These are phyloP conservation scores for Melanotaenia boesemani DNA, from an alignment of 2,797 vertebrate genomes.

Conservation along the genomic window DNA sequence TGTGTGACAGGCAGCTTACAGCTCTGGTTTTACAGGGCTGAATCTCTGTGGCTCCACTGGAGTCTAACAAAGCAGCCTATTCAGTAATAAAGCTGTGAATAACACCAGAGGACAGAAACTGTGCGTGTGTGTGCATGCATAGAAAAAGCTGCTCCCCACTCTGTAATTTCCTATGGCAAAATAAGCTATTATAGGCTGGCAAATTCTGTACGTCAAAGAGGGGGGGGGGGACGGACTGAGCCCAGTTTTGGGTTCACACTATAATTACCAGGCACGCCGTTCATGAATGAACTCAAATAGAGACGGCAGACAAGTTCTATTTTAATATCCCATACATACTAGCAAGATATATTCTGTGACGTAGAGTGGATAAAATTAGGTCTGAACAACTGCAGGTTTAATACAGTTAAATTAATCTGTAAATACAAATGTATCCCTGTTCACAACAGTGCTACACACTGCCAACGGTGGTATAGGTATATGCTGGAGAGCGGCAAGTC, in stretches of 20 bases:
- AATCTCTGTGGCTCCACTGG: slow-evolving; percentile 53
- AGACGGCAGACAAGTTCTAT: slow-evolving; percentile 44
- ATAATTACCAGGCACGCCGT: slow-evolving; percentile 74
- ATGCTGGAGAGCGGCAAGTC: not conserved
- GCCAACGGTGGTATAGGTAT: slow-evolving; percentile 29
- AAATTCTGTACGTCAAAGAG: slow-evolving; percentile 72
- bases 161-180: slow-evolving; percentile 81
- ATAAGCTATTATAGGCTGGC: slow-evolving; percentile 72
- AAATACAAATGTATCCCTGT: not conserved
- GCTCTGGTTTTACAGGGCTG: slow-evolving; percentile 44
- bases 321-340: slow-evolving; percentile 24
- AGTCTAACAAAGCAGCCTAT: slow-evolving; percentile 74
- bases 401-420: not conserved
- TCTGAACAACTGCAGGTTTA: not conserved
- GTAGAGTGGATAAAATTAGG: not conserved
- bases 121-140: slow-evolving; percentile 1
- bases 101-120: slow-evolving; percentile 62
- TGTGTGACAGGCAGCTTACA: slow-evolving; percentile 35
- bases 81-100: slow-evolving; percentile 72
- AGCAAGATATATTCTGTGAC: not conserved
- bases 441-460: not conserved
- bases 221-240: slow-evolving; percentile 42
- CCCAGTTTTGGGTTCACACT: slow-evolving; percentile 60
- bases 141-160: slow-evolving; percentile 60
- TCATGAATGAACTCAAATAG: slow-evolving; percentile 59